A percentile compares a stretch with the other conserved stretches of the same genome.
Conservation (phyloP, 2,113 vertebrate genomes). For the Tachuris rubrigastra region DNA sequence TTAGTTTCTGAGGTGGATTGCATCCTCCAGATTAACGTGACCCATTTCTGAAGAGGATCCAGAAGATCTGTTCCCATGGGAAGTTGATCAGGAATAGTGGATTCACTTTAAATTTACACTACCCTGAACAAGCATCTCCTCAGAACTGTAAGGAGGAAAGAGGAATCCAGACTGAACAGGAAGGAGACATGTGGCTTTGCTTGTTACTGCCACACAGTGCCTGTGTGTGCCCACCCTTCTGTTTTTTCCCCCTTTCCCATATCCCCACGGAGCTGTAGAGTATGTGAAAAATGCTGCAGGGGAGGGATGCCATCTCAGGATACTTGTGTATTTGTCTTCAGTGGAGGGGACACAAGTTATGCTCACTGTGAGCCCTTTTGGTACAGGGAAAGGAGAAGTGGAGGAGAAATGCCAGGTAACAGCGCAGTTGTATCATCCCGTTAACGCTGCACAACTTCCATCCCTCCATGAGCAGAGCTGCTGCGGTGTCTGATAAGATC, state of each 20-base stretch:
- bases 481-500: slow-evolving; percentile 60
- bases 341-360: not conserved
- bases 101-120: not conserved
- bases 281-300: not conserved
- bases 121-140: not conserved
- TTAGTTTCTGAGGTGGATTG: not conserved
- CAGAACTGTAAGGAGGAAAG: not conserved
- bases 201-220: not conserved
- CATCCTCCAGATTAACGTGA: not conserved
- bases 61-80: not conserved
- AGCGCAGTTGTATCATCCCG: not conserved
- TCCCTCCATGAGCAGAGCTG: slow-evolving; percentile 35
- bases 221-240: not conserved
- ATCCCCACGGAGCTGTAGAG: not conserved
- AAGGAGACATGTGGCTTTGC: fast-evolving
- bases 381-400: not conserved
- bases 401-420: not conserved
- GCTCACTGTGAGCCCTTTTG: not conserved
- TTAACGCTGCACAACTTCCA: not conserved
- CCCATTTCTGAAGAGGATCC: not conserved
- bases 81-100: not conserved
- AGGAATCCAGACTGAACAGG: not conserved
- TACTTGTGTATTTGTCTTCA: not conserved
- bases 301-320: not conserved
- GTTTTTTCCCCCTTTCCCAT: not conserved